Evolutionary conservation across 1,140 invertebrate species (phyloP).

Genomic region (Macrobrachium rosenbergii): DNA sequence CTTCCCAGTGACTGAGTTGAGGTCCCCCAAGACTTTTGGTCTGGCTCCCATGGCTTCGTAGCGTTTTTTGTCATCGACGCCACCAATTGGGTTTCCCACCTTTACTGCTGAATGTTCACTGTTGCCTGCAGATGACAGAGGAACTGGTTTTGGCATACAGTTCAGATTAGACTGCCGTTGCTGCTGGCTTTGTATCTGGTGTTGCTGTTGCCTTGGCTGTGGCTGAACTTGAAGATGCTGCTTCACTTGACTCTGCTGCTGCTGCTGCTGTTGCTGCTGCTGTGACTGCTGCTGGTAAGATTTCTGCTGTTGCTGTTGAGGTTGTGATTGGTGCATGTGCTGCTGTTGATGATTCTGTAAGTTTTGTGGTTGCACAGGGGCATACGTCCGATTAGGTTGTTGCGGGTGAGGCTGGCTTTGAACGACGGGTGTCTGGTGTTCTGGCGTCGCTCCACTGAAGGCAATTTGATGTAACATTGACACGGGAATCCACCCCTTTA

Average conservation of each 20-base stretch:
- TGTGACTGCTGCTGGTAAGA: not conserved
- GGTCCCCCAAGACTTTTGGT: slow-evolving; percentile 19
- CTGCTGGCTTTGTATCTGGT: no score
- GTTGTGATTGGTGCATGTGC: not conserved
- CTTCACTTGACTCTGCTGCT: no score
- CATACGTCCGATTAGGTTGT: not conserved
- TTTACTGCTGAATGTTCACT: not conserved
- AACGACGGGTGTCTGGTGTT: slow-evolving; percentile 51
- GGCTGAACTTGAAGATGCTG: no score
- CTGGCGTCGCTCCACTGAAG: slow-evolving; percentile 47
- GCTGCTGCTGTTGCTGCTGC: not conserved
- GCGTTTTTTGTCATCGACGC: slow-evolving; percentile 40
- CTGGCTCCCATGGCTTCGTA: slow-evolving; percentile 56
- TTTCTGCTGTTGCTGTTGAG: not conserved
- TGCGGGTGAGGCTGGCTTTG: slow-evolving; percentile 28
- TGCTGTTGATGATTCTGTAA: not conserved
- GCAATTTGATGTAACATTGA: slow-evolving; percentile 63
- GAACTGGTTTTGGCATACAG: no score
- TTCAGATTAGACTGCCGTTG: no score
- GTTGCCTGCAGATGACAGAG: not conserved
- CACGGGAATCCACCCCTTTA: slow-evolving; percentile 64
- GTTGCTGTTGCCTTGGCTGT: no score
- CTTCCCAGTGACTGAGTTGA: slow-evolving; percentile 11
- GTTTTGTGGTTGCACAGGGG: slow-evolving; percentile 18
- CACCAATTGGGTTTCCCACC: not conserved